Conservation (phyloP, 2,888 invertebrate species). For the Trachelus troglodyta region DNA sequence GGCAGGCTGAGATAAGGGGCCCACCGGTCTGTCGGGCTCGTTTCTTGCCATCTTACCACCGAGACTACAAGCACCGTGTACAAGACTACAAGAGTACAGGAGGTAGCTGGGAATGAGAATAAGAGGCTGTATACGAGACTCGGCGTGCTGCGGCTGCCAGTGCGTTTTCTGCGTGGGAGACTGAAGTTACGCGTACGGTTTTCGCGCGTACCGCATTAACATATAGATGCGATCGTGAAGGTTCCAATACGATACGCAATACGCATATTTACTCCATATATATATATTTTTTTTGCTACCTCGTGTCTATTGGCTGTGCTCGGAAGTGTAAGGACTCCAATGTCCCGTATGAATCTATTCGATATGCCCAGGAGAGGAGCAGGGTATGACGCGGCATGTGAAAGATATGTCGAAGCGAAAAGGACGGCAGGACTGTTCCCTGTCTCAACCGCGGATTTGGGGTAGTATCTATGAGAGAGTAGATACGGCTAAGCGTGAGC, state of each 20-base stretch:
- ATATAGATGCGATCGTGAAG: constrained; percentile 54
- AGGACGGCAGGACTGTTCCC: neutral
- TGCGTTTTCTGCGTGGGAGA: constrained; percentile 20
- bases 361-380: neutral
- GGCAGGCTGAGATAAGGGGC: neutral
- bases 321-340: neutral
- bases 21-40: neutral
- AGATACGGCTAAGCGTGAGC: neutral
- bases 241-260: neutral
- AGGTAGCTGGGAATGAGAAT: neutral
- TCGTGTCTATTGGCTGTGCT: neutral
- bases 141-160: neutral
- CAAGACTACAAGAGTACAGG: neutral
- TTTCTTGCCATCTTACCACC: neutral
- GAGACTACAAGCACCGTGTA: neutral
- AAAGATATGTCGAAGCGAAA: neutral
- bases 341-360: neutral
- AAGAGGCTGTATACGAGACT: neutral
- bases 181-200: constrained; percentile 47
- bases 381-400: neutral
- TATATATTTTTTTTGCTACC: neutral
- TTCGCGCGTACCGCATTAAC: constrained; percentile 47
- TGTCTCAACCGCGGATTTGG: neutral
- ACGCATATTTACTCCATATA: neutral
- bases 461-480: neutral